phyloP scores from a whole-genome alignment of 1,140 invertebrate genomes.

The Paralvinella palmiformis region DNA sequence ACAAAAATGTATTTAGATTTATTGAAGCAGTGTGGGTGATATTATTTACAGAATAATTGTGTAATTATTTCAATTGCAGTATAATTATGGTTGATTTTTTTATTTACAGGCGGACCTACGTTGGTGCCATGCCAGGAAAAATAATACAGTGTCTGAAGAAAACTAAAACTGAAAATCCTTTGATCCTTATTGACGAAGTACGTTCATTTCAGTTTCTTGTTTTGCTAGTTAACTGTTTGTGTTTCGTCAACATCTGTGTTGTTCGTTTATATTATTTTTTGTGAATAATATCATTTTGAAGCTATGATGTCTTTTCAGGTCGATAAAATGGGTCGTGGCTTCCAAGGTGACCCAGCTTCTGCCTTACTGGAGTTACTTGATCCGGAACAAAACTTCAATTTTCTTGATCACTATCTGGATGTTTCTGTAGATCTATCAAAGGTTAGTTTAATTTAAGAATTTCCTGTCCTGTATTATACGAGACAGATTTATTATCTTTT shows the following conservation, averaged over 20 bases:
- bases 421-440: slow-evolving; percentile 94
- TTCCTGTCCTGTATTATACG: too few species aligned
- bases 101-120: slow-evolving; percentile 71
- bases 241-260: too few species aligned
- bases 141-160: slow-evolving; percentile 98
- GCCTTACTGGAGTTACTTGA: slow-evolving; percentile 93
- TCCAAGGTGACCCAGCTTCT: slow-evolving; percentile 94
- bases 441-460: slow-evolving; percentile 53
- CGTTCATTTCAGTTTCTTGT: not conserved
- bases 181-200: slow-evolving; percentile 97
- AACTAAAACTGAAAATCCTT: slow-evolving; percentile 95
- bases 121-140: slow-evolving; percentile 99
- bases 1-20: too few species aligned
- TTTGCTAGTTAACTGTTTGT: not conserved
- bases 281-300: too few species aligned
- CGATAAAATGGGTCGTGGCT: slow-evolving; percentile 72
- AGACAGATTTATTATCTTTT: too few species aligned
- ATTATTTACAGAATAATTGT: too few species aligned
- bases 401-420: slow-evolving; percentile 97
- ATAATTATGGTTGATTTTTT: not conserved
- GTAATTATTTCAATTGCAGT: too few species aligned
- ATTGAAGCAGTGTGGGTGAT: too few species aligned
- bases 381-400: slow-evolving; percentile 97
- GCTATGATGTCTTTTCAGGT: slow-evolving; percentile 34
- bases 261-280: too few species aligned